These are phyloP conservation scores for Epizoanthus rinbou DNA, from an alignment of 92 coral and sea anemone species.

Conservation along the genomic window DNA sequence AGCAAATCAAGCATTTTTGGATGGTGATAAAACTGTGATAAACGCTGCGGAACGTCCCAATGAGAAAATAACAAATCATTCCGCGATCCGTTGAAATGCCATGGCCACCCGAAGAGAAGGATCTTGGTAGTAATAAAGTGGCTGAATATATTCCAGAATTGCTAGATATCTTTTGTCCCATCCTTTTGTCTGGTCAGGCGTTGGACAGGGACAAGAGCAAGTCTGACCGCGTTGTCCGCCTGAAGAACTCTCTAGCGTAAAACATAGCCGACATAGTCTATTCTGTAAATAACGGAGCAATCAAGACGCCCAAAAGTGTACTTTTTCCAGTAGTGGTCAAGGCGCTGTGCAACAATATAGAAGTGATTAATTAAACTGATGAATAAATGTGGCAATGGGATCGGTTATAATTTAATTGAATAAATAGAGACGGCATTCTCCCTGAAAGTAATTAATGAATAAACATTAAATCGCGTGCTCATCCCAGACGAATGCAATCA, in stretches of 20 bases:
- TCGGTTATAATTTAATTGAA: slow-evolving; percentile 46
- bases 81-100: slow-evolving; percentile 41
- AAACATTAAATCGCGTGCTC: slow-evolving; percentile 44
- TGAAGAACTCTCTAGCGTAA: slow-evolving; percentile 38
- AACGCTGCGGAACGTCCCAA: slow-evolving; percentile 37
- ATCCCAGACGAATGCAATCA: slow-evolving; percentile 43
- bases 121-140: slow-evolving; percentile 24
- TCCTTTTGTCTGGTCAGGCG: slow-evolving; percentile 38
- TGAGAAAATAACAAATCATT: slow-evolving; percentile 40
- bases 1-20: slow-evolving; percentile 22
- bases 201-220: slow-evolving; percentile 48
- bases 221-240: slow-evolving; percentile 41
- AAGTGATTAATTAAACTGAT: slow-evolving; percentile 51
- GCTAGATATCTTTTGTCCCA: slow-evolving; percentile 40
- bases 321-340: slow-evolving; percentile 47
- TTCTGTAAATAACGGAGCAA: slow-evolving; percentile 38
- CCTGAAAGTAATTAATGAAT: slow-evolving; percentile 44
- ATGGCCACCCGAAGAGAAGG: slow-evolving; percentile 50
- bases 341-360: slow-evolving; percentile 51
- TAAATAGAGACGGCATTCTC: slow-evolving; percentile 49
- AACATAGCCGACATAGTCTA: slow-evolving; percentile 31
- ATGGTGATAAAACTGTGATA: slow-evolving; percentile 34
- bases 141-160: slow-evolving; percentile 29
- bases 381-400: slow-evolving; percentile 41
- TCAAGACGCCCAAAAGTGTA: slow-evolving; percentile 35